Base-by-base conservation (phyloP, 2,113 vertebrate species). In the Colossoma macropomum region DNA sequence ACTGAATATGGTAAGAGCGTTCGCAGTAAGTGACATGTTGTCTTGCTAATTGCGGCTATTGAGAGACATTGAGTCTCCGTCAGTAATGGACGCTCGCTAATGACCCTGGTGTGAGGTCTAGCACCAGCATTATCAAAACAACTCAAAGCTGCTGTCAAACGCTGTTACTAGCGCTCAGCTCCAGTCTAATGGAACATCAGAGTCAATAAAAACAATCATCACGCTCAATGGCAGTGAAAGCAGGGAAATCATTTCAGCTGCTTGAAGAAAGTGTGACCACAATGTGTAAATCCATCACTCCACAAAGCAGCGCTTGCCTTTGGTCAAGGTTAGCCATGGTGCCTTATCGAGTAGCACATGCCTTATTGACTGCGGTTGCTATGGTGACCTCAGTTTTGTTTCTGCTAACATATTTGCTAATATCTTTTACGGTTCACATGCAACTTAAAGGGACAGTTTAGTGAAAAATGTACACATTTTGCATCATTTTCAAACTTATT, bases 161-260 rank as follows among this genome's bases (percentile, higher is more conserved):
- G 80, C 91, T 89, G 91, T 93, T 92, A 90, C 88, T 87, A 88
- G 88, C 85, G 90, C 86, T 88, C 87, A 75, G 87, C 91, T 84
- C 86, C 82, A 76, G 75, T 80, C 91, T 92, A 93, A 94, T 94
- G 92, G 92, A 93, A 92, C 90, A 94, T 93, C 90, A 86, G 89
- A 93, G 90, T 93, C 92, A 93, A 94, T 94, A 92, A 92, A 93
- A 92, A 93, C 91, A 93, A 93, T 91, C 90, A 92, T 92, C 89
- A 86, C 82, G 80, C 90, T 89, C 92, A 92, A 87, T 92, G 83
- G 83, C 76, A 77, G 87, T 87, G 91, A 94, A 91, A 91, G 92
- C 89, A 85, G 82, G 90, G 90, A 89, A 92, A 94, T 92, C 84
- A 91, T 94, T 93, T 92, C 84, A 85, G 85, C 87, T 89, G 88